phyloP scores from a whole-genome alignment of 2,888 invertebrate species.

The Ectobius pallidus region DNA sequence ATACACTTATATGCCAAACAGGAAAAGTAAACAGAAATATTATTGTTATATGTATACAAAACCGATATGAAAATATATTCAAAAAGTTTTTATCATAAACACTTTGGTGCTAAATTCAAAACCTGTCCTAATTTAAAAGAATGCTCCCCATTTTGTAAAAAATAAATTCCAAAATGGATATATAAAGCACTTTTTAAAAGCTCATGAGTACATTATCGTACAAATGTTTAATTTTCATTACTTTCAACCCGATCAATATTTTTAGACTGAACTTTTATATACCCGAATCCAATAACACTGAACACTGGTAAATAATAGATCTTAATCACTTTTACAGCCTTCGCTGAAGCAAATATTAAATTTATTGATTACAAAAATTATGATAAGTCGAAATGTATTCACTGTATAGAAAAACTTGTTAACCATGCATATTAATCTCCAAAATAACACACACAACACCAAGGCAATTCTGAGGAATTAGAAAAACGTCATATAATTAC shows the following conservation, averaged over 20 bases:
- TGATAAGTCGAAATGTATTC: slow-evolving; percentile 1
- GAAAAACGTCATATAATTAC: slow-evolving; percentile 6
- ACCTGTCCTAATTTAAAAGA: slow-evolving; percentile 6
- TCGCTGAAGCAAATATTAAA: not conserved
- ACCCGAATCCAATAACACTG: not conserved
- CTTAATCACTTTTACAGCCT: not conserved
- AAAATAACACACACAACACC: slow-evolving; percentile 18
- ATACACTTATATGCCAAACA: too few relatives aligned
- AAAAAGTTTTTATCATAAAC: slow-evolving; percentile 1
- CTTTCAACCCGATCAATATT: not conserved
- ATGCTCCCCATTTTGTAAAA: slow-evolving; percentile 7
- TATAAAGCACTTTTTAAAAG: slow-evolving; percentile 23
- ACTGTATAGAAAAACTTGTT: not conserved
- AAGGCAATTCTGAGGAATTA: slow-evolving; percentile 13
- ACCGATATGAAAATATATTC: slow-evolving; percentile 23
- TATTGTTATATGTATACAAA: slow-evolving; percentile 9
- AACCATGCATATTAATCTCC: not conserved
- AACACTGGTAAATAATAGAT: not conserved
- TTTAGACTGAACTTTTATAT: not conserved
- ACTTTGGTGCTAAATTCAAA: slow-evolving; percentile 4
- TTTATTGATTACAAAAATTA: not conserved
- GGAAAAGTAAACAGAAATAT: too few relatives aligned
- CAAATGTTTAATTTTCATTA: slow-evolving; percentile 8
- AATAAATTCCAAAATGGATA: slow-evolving; percentile 9
- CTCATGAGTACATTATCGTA: slow-evolving; percentile 3